Evolutionary conservation across 30 jellyfish, hydroid and myxozoan species (phyloP).

Genomic region (Hydractinia symbiolongicarpus): DNA sequence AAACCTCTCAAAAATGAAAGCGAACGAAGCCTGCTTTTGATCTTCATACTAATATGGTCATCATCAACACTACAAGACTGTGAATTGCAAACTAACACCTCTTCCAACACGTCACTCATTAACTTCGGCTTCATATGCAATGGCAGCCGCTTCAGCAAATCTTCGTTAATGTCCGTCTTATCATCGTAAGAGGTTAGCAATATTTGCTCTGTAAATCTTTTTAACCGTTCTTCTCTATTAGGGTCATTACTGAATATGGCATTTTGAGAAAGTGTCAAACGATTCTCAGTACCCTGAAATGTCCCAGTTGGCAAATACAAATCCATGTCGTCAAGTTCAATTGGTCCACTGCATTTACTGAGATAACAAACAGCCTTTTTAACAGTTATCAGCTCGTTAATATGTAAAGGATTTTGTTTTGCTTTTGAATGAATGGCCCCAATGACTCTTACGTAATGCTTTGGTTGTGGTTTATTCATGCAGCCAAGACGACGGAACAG

Average conservation of each 20-base stretch:
- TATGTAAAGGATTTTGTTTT: neutral
- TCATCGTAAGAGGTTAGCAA: neutral
- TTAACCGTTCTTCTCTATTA: conserved; percentile 38
- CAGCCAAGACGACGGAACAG: conserved; percentile 36
- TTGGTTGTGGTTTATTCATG: conserved; percentile 22
- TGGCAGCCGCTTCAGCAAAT: conserved; percentile 34
- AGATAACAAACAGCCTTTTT: conserved; percentile 17
- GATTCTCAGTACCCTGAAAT: conserved; percentile 1
- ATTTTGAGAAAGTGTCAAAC: conserved; percentile 23
- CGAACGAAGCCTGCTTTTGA: conserved; percentile 22
- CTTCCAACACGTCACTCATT: conserved; percentile 31
- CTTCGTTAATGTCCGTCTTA: conserved; percentile 9
- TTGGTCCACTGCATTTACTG: neutral
- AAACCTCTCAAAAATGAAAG: conserved; percentile 32
- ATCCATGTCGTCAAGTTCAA: neutral
- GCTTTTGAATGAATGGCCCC: neutral
- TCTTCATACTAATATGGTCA: conserved; percentile 36
- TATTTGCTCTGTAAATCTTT: conserved; percentile 29
- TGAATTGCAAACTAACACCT: conserved; percentile 16
- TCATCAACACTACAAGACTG: conserved; percentile 16
- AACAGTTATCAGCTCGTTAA: conserved; percentile 32
- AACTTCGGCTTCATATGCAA: conserved; percentile 24
- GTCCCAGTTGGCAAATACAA: conserved; percentile 48
- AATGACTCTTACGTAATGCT: conserved; percentile 26
- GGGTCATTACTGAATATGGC: conserved; percentile 39